Base-by-base conservation (phyloP, 2,113 vertebrate species). In the Microcebus ravelobensis region DNA sequence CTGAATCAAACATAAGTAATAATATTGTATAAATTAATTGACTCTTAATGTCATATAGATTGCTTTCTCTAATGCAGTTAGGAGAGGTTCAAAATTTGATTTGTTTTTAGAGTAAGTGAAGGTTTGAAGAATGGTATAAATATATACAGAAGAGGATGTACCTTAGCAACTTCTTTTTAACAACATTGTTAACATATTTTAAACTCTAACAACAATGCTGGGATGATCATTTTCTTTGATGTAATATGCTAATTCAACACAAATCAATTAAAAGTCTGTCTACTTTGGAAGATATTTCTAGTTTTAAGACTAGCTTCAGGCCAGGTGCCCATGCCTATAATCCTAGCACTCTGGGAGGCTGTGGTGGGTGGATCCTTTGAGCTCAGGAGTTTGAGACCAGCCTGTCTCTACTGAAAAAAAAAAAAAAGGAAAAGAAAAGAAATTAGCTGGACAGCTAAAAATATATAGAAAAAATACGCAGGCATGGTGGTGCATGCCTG, bases 41-140 rank as follows among this genome's bases (percentile, higher is more conserved):
- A 67, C 39, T 95, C 31, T 79, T 85, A 65, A 21, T 95, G 87
- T 82, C 89, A 3, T 70, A 52, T 84, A 77, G 45, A 52, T 45
- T 96, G n/a, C 39, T 96, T 97, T 93, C 73, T 92, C 29, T 97
- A 88, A 96, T 92, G 52, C 92, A 94, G 63, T 95, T 95, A 92
- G 76, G 52, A 65, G 77, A 52, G 52, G 55, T 73, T 90, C 17
- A 81, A 59, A 92, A 61, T 97, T 92, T 55, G 23, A 74, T 96
- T 96, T 94, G 57, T 80, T 91, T 42, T 82, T 90, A 84, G 74
- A 90, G 23, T 81, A 76, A 90, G n/a, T 85, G 45, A 87, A 94
- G 8, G 5, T 67, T 89, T 95, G 74, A 80, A 94, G 67, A 55
- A 17, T 92, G 70, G 3, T 42, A 0, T 80, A 80, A 87, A 61